phyloP scores from a whole-genome alignment of 2,113 vertebrate species.

The Mormoops blainvillei region DNA sequence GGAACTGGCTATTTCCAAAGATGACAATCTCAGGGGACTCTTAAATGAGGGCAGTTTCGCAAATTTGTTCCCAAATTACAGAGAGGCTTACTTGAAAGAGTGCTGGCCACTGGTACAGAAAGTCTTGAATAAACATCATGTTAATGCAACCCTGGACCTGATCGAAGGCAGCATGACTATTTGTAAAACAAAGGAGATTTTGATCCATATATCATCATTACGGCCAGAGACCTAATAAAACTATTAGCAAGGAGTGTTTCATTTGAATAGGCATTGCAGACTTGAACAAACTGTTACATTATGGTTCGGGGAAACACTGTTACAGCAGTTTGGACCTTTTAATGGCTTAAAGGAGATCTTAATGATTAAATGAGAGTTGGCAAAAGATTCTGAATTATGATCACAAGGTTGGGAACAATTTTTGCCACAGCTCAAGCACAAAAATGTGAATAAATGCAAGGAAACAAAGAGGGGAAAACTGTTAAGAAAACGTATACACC shows the following conservation, averaged over 20 bases:
- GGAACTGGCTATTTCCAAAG: neutral
- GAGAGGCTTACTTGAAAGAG: neutral
- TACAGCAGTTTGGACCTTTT: slow-evolving; percentile 90
- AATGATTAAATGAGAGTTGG: slow-evolving; percentile 96
- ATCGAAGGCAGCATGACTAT: slow-evolving; percentile 98
- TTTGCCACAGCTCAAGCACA: slow-evolving; percentile 93
- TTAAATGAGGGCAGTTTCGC: neutral
- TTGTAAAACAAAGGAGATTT: slow-evolving; percentile 92
- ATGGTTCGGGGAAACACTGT: slow-evolving; percentile 98
- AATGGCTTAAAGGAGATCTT: slow-evolving; percentile 94
- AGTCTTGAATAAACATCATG: slow-evolving; percentile 47
- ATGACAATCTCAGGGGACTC: neutral
- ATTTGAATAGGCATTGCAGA: slow-evolving; percentile 96
- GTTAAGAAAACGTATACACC: slow-evolving; percentile 94
- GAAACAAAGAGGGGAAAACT: slow-evolving; percentile 91
- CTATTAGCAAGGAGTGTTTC: slow-evolving; percentile 94
- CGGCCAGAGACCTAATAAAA: slow-evolving; percentile 94
- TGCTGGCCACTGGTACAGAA: neutral
- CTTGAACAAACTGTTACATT: slow-evolving; percentile 94
- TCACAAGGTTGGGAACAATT: slow-evolving; percentile 93
- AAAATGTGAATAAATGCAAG: slow-evolving; percentile 92
- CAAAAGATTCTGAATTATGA: slow-evolving; percentile 91
- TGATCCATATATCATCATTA: slow-evolving; percentile 91
- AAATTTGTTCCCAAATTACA: neutral
- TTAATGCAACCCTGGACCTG: slow-evolving; percentile 89